Base-by-base conservation (phyloP, 2,113 vertebrate species). In the Cynocephalus volans region DNA sequence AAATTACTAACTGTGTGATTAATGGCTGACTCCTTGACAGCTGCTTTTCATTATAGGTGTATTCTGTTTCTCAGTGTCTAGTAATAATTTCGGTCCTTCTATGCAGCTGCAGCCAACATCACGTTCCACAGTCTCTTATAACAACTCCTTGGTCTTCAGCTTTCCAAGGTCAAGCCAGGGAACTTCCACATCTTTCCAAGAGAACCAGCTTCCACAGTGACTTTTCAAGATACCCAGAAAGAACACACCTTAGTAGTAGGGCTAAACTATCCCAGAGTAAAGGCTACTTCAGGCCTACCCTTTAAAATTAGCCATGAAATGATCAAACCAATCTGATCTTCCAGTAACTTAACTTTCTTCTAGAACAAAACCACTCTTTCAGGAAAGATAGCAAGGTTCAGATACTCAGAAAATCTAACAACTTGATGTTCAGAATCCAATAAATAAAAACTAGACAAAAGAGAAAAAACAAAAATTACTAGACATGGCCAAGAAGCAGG, bases 161-260 rank as follows among this genome's bases (percentile, higher is more conserved):
- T 94, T 99, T 98, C 98, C 99, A 95, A 99, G 99, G 97, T 99
- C 99, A 98, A 98, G 98, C 73, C 98, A 98, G 97, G 98, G 98
- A 98, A 96, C 98, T 95, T 96, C 99, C 97, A 99, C 99, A 97
- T 98, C 99, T 18, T 98, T 99, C 89, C 99, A 99, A 99, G 99
- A 99, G 98, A 99, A 99, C 81, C 99, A 98, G 75, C 98, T 99
- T 96, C 99, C 99, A 98, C 99, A 99, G 98, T 99, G 99, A 99
- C 97, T 97, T 5, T 76, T 79, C 10, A 85, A 76, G 64, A 94
- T n/a, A 77, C 11, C 26, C 83, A 88, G 64, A 36, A 77, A 5
- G 69, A 45, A 92, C 24, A 67, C 23, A 64, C 15, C 26, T 88
- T 65, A 77, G 31, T 48, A 76, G 48, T 88, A 83, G 52, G 26